These are phyloP conservation scores for Poeciliopsis occidentalis DNA, from an alignment of 2,113 vertebrate genomes.

Conservation along the genomic window DNA sequence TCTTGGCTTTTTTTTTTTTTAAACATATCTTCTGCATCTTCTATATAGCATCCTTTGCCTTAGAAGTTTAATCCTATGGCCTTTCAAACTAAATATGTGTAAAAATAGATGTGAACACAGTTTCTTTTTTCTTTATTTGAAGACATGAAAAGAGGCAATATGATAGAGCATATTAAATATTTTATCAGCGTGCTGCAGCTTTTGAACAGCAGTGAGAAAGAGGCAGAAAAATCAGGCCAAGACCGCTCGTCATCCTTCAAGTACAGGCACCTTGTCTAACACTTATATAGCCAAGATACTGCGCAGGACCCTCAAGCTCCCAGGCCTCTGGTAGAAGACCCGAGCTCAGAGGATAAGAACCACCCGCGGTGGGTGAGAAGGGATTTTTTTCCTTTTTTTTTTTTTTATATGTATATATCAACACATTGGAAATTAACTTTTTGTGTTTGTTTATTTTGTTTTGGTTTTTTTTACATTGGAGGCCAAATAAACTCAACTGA, in stretches of 20 bases:
- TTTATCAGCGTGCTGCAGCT: neutral
- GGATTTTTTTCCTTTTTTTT: no score
- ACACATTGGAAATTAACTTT: no score
- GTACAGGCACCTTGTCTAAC: neutral
- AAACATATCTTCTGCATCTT: neutral
- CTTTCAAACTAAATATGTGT: slow-evolving; percentile 10
- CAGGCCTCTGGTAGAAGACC: no score
- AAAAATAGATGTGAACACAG: neutral
- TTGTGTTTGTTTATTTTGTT: no score
- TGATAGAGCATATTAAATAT: slow-evolving; percentile 11
- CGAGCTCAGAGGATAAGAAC: no score
- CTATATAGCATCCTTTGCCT: neutral
- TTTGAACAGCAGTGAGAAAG: neutral
- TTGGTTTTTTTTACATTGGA: no score
- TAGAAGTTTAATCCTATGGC: neutral
- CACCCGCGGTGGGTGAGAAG: no score
- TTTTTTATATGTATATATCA: neutral
- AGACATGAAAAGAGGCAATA: neutral
- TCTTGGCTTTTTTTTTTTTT: neutral
- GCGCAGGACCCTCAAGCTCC: no score
- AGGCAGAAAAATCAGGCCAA: neutral
- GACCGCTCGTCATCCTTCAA: neutral
- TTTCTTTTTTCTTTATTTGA: neutral
- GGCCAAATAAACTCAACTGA: neutral
- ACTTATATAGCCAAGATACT: no score